phyloP scores from a whole-genome alignment of 2,888 invertebrate species.

The Nomada fucata region DNA sequence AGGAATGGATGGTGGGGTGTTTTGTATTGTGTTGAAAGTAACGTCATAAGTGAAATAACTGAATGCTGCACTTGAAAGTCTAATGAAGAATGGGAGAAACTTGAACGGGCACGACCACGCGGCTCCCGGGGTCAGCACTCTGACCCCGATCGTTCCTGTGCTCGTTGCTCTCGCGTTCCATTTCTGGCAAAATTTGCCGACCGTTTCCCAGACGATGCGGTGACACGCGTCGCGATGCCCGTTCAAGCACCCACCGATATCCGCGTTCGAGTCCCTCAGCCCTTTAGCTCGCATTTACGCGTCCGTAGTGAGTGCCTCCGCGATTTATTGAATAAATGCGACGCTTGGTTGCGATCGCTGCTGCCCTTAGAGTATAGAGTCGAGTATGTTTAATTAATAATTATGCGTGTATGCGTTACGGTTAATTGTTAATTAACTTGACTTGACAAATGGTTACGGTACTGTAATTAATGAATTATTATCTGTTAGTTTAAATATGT shows the following conservation, averaged over 20 bases:
- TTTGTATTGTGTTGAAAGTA: constrained; percentile 84
- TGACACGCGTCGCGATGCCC: constrained; percentile 38
- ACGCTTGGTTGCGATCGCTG: constrained; percentile 67
- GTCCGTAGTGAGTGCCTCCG: constrained; percentile 83
- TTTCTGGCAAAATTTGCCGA: too few species aligned
- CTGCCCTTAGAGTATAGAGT: constrained; percentile 67
- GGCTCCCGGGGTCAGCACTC: background rate
- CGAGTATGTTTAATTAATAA: constrained; percentile 79
- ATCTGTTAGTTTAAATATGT: constrained; percentile 82
- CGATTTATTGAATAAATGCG: constrained; percentile 78
- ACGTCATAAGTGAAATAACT: constrained; percentile 84
- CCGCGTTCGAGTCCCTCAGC: constrained; percentile 82
- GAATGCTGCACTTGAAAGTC: constrained; percentile 83
- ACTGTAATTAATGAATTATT: constrained; percentile 80
- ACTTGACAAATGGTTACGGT: constrained; percentile 79
- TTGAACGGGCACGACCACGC: constrained; percentile 70
- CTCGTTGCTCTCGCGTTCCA: background rate
- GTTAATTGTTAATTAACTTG: constrained; percentile 78
- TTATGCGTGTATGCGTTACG: constrained; percentile 76
- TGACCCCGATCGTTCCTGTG: background rate
- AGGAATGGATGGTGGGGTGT: constrained; percentile 73
- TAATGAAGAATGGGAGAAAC: constrained; percentile 78
- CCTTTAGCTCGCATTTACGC: constrained; percentile 57
- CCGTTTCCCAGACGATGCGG: background rate
- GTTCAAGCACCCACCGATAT: constrained; percentile 81